phyloP scores from a whole-genome alignment of 1,140 invertebrate genomes.

The Mya arenaria region DNA sequence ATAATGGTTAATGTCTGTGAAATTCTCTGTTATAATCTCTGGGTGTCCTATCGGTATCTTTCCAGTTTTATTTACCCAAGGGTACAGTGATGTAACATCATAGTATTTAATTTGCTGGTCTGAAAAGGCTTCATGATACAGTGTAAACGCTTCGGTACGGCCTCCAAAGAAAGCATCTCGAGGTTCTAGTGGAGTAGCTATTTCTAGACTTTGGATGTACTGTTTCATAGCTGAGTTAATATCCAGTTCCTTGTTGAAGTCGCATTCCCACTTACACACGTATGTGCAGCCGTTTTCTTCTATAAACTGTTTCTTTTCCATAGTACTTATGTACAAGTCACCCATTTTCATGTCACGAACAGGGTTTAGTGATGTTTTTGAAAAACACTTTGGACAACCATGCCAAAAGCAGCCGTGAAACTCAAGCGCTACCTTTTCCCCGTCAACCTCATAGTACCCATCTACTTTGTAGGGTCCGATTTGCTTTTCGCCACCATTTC shows the following conservation, averaged over 20 bases:
- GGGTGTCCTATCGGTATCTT: neutral
- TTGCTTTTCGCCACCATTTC: slow-evolving; percentile 7
- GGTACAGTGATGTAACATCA: slow-evolving; percentile 3
- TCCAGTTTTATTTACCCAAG: neutral
- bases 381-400: slow-evolving; percentile 55
- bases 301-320: slow-evolving; percentile 2
- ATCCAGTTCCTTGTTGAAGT: slow-evolving; percentile 10
- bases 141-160: neutral
- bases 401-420: slow-evolving; percentile 61
- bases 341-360: slow-evolving; percentile 12
- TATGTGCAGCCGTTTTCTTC: neutral
- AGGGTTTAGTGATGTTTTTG: neutral
- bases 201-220: slow-evolving; percentile 15
- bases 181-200: neutral
- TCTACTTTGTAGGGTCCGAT: slow-evolving; percentile 29
- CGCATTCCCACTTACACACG: slow-evolving; percentile 22
- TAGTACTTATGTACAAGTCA: slow-evolving; percentile 32
- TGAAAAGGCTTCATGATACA: neutral
- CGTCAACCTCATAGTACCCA: slow-evolving; percentile 25
- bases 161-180: slow-evolving; percentile 31
- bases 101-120: slow-evolving; percentile 14
- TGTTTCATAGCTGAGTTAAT: neutral
- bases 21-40: neutral
- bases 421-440: slow-evolving; percentile 34
- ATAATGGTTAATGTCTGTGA: neutral